These are phyloP conservation scores for Brevimyrus niger DNA, from an alignment of 2,113 vertebrate species.

Conservation along the genomic window DNA sequence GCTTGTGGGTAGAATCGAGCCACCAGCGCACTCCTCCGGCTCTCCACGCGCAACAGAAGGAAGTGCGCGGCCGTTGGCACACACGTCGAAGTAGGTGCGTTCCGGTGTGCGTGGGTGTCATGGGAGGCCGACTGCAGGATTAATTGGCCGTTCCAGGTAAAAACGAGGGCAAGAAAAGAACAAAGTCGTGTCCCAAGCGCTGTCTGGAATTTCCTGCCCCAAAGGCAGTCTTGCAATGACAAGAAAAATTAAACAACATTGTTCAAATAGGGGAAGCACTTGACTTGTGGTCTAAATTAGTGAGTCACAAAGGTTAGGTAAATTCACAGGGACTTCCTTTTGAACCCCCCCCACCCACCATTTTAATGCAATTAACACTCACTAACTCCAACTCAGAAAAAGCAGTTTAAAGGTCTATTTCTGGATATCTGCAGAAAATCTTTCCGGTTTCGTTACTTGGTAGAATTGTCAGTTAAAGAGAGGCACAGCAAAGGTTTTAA, in stretches of 20 bases:
- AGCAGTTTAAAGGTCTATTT: not conserved
- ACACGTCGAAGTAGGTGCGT: not conserved
- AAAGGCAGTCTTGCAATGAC: not conserved
- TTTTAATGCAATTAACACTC: not conserved
- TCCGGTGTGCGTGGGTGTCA: not conserved
- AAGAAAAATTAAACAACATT: constrained; percentile 8
- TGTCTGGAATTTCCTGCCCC: not conserved
- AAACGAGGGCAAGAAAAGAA: not conserved
- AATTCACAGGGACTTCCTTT: not conserved
- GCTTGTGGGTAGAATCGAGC: not conserved
- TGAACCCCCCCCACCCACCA: not conserved
- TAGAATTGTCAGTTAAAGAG: not conserved
- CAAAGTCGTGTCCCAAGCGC: not conserved
- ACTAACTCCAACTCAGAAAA: not conserved
- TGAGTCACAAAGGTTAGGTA: not conserved
- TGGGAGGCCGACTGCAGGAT: not conserved
- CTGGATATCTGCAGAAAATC: not conserved
- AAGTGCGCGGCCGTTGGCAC: not conserved
- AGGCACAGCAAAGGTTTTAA: not conserved
- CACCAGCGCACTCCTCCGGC: not conserved
- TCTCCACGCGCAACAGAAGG: not conserved
- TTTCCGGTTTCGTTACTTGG: not conserved
- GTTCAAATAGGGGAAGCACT: not conserved
- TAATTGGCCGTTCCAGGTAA: constrained; percentile 1
- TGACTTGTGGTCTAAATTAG: not conserved